Evolutionary conservation across 2,797 vertebrate genomes (phyloP), one percentile per base, ranked within the genome.

Genomic region (Pseudotriccus pelzelni): DNA sequence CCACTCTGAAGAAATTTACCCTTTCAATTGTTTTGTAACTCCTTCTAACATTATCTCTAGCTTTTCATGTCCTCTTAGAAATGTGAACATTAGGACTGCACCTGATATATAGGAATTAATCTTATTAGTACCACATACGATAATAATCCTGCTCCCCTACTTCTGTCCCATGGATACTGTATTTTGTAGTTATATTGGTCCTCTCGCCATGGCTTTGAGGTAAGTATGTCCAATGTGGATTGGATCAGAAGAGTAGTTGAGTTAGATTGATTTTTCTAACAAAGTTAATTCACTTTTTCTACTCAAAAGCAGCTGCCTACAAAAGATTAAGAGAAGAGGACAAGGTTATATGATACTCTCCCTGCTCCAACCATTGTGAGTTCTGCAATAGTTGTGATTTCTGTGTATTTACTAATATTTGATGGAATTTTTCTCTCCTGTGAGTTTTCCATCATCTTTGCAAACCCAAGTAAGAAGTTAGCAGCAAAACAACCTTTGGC

Each of bases 321-420:
- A 69, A 74, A 94, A 81, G 50, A 78, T 78, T 74, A 67, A 60
- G 67, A 83, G 64, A 72, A 79, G 47, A 89, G 59, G 20, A 90
- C 47, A 36, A 53, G 23, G 52, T 86, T 88, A 87, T 90, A 13
- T 79, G 83, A 91, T 91, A 79, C 28, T 86, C 63, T 90, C 83
- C 6, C 12, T 87, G 69, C 53, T 91, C 58, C 4, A 9, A 44
- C 27, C 27, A 19, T 85, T 93, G 21, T 49, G 72, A 83, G 28
- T 62, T 94, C 47, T 84, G 70, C 47, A 90, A 59, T 67, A 87
- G 77, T 84, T 91, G 74, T 88, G 47, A 39, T 91, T 91, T 89
- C 55, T 70, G 23, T 84, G 24, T 90, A 84, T 94, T 88, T 90
- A 79, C 91, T 88, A 87, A 66, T 53, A 84, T 73, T 88, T 84